These are phyloP conservation scores for Danionella cerebrum DNA, from an alignment of 2,113 vertebrate genomes.

Conservation along the genomic window DNA sequence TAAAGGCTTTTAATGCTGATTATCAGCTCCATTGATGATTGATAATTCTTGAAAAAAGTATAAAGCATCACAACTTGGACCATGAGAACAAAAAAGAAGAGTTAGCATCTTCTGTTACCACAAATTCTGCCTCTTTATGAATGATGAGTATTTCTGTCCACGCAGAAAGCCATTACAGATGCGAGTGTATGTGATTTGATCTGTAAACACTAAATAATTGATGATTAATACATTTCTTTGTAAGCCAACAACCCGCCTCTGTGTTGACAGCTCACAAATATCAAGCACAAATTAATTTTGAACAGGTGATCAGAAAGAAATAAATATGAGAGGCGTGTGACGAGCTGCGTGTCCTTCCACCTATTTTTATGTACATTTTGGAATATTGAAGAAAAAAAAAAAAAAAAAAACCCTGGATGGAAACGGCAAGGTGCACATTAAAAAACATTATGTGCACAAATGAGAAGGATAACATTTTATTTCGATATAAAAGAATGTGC, in stretches of 20 bases:
- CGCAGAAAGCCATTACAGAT: not conserved
- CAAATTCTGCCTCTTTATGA: not conserved
- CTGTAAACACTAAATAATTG: constrained; percentile 25
- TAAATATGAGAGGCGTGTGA: not conserved
- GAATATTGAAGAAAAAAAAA: too few relatives aligned
- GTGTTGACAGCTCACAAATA: not conserved
- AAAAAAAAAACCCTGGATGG: too few relatives aligned
- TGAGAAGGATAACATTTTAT: too few relatives aligned
- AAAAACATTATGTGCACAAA: too few relatives aligned
- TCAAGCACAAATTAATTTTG: not conserved
- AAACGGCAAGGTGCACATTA: too few relatives aligned
- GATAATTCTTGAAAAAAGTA: too few relatives aligned
- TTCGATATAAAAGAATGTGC: too few relatives aligned
- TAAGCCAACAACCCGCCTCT: not conserved
- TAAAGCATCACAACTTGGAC: not conserved
- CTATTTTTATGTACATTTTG: too few relatives aligned
- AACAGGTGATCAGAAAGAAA: not conserved
- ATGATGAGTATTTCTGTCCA: not conserved
- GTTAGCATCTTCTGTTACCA: too few relatives aligned
- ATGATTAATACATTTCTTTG: not conserved
- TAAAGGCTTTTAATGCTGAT: too few relatives aligned
- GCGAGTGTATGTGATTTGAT: not conserved
- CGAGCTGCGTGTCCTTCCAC: too few relatives aligned
- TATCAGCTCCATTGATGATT: too few relatives aligned
- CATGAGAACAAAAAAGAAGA: not conserved